Percentiles rank a stretch among this genome's conserved stretches.
Conservation (phyloP, 2,113 vertebrate species). For the human region GRCh38 chr3:185819501-185820000, state of each 20-base stretch:
- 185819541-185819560: neutral
- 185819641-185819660: slow-evolving; percentile 2
- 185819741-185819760: neutral
- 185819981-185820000: slow-evolving; percentile 75
- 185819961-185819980: slow-evolving; percentile 73
- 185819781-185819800: slow-evolving; percentile 54
- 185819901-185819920: slow-evolving; percentile 69
- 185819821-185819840: slow-evolving; percentile 50
- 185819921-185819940: slow-evolving; percentile 76
- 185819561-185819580: slow-evolving; percentile 7
- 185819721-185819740: slow-evolving; percentile 52
- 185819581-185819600: slow-evolving; percentile 16
- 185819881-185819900: slow-evolving; percentile 66
- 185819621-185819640: slow-evolving; percentile 58
- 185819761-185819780: slow-evolving; percentile 46
- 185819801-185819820: slow-evolving; percentile 55
- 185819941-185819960: slow-evolving; percentile 69
- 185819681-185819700: slow-evolving; percentile 36
- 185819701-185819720: slow-evolving; percentile 39
- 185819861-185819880: slow-evolving; percentile 67
- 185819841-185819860: slow-evolving; percentile 17
- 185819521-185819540: slow-evolving; percentile 11
- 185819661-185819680: neutral
- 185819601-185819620: slow-evolving; percentile 28
- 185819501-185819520: neutral